These are phyloP conservation scores for Rhinella marina DNA, from an alignment of 2,797 vertebrate genomes.

Conservation along the genomic window DNA sequence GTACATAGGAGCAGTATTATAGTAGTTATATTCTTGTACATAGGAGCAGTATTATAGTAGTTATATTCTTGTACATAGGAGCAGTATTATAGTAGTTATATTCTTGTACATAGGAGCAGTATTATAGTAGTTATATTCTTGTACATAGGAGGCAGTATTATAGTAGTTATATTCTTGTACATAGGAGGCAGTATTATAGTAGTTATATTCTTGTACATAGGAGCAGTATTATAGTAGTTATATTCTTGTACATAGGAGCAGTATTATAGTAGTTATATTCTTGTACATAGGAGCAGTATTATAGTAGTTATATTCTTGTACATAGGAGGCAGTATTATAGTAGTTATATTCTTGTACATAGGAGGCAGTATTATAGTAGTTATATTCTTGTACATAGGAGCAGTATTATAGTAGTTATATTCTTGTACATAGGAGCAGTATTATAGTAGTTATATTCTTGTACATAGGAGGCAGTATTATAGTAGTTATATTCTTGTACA, in stretches of 20 bases:
- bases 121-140: not conserved
- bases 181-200: not conserved
- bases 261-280: too few relatives aligned
- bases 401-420: too few relatives aligned
- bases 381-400: too few relatives aligned
- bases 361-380: too few relatives aligned
- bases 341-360: too few relatives aligned
- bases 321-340: too few relatives aligned
- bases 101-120: not conserved
- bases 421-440: not conserved
- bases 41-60: not conserved
- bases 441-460: not conserved
- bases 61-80: not conserved
- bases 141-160: too few relatives aligned
- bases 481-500: conserved; percentile 1
- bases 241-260: not conserved
- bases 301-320: too few relatives aligned
- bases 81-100: not conserved
- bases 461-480: not conserved
- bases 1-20: too few relatives aligned
- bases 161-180: too few relatives aligned
- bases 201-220: conserved; percentile 6
- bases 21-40: too few relatives aligned
- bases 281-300: too few relatives aligned
- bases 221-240: conserved; percentile 2